These are phyloP conservation scores for Temnothorax rugatulus DNA, from an alignment of 2,888 invertebrate species.

Conservation along the genomic window DNA sequence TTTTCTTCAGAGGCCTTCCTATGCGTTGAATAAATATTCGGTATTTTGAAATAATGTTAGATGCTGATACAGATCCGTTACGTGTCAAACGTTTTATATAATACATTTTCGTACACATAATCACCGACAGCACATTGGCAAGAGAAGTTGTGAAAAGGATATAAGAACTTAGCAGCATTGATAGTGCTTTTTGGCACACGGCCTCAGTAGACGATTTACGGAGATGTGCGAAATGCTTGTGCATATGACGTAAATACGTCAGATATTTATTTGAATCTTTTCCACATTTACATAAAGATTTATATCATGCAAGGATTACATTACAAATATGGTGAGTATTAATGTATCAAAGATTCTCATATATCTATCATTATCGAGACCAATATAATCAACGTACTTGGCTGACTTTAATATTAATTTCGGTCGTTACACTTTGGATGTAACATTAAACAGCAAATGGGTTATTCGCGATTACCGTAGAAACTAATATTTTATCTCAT, in stretches of 20 bases:
- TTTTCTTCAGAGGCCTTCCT: neutral
- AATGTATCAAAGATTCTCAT: neutral
- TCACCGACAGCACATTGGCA: constrained; percentile 17
- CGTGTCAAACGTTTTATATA: neutral
- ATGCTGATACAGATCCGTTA: neutral
- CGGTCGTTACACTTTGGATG: neutral
- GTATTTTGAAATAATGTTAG: neutral
- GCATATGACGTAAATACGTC: neutral
- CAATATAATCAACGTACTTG: neutral
- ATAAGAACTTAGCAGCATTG: constrained; percentile 24
- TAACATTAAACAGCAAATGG: neutral
- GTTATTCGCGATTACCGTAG: neutral
- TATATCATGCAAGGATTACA: neutral
- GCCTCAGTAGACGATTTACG: neutral
- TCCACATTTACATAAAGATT: neutral
- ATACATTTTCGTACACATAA: neutral
- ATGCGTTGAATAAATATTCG: neutral
- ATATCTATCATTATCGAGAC: neutral
- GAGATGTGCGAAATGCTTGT: constrained; percentile 8
- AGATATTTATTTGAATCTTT: neutral
- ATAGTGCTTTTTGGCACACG: constrained; percentile 35
- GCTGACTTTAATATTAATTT: constrained; percentile 2
- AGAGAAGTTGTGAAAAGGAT: constrained; percentile 7
- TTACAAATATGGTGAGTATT: neutral
- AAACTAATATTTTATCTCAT: constrained; percentile 32